phyloP scores from a whole-genome alignment of 1,140 invertebrate genomes.

The Bombus waltoni region DNA sequence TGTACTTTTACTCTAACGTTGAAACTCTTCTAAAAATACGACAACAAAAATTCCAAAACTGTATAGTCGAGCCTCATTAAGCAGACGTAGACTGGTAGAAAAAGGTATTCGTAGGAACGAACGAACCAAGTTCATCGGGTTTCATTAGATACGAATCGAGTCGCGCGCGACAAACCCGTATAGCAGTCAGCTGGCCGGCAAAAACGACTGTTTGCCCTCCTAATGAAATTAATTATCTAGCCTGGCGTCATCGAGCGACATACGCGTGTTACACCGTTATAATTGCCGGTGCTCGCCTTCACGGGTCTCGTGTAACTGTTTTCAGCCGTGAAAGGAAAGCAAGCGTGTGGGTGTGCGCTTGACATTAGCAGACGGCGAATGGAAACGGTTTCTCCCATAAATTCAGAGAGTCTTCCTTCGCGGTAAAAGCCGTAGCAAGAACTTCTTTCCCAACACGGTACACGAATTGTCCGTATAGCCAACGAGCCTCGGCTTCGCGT shows the following conservation, averaged over 20 bases:
- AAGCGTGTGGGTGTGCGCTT: slow-evolving; percentile 16
- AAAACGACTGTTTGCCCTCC: slow-evolving; percentile 42
- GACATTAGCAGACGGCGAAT: background rate
- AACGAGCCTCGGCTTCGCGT: background rate
- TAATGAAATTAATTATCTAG: slow-evolving; percentile 65
- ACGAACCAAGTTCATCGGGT: slow-evolving; percentile 16
- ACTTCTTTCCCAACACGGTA: slow-evolving; percentile 10
- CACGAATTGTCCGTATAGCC: slow-evolving; percentile 1
- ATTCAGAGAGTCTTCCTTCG: slow-evolving; percentile 9
- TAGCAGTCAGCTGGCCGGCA: background rate
- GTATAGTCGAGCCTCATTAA: background rate
- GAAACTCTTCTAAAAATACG: background rate
- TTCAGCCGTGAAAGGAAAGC: background rate
- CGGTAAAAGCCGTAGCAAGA: slow-evolving; percentile 37
- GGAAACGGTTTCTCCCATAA: slow-evolving; percentile 19
- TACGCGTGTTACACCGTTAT: slow-evolving; percentile 39
- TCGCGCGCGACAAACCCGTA: slow-evolving; percentile 20
- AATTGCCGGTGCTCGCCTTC: slow-evolving; percentile 27
- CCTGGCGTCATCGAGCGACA: slow-evolving; percentile 14
- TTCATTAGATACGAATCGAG: slow-evolving; percentile 42
- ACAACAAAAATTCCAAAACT: background rate
- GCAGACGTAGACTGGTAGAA: background rate
- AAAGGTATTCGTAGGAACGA: background rate
- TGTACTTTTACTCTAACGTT: background rate
- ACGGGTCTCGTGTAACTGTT: slow-evolving; percentile 21